Evolutionary conservation across 1,140 invertebrate species (phyloP).

Genomic region (Listronotus oregonensis): DNA sequence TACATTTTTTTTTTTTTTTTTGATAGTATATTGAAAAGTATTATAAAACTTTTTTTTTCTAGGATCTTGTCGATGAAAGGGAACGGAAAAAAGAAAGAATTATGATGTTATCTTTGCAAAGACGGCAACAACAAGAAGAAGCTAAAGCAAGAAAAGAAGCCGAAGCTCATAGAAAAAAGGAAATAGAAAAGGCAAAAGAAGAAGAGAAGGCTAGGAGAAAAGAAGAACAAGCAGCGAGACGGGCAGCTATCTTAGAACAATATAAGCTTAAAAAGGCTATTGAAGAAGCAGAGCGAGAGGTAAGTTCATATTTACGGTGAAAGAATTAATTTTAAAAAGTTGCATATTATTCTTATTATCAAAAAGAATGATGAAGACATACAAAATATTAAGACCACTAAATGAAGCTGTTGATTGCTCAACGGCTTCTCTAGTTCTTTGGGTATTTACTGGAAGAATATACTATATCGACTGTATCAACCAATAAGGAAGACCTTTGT

Average conservation of each 20-base stretch:
- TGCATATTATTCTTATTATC: too few species aligned
- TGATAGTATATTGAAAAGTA: slow-evolving; percentile 1
- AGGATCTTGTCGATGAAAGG: slow-evolving; percentile 85
- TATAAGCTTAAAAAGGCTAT: slow-evolving; percentile 94
- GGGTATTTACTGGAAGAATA: too few species aligned
- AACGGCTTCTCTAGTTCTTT: too few species aligned
- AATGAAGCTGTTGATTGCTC: too few species aligned
- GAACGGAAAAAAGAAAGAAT: slow-evolving; percentile 88
- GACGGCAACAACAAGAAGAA: slow-evolving; percentile 88
- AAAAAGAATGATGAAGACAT: too few species aligned
- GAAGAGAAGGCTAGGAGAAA: slow-evolving; percentile 86
- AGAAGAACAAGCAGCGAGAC: slow-evolving; percentile 84
- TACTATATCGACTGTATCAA: too few species aligned
- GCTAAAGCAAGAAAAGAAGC: slow-evolving; percentile 81
- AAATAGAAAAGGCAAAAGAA: slow-evolving; percentile 80
- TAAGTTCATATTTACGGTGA: slow-evolving; percentile 49
- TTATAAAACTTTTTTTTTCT: slow-evolving; percentile 34
- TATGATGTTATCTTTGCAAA: slow-evolving; percentile 81
- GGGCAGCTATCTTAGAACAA: slow-evolving; percentile 89
- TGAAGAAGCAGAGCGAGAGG: slow-evolving; percentile 89
- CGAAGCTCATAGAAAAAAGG: slow-evolving; percentile 76
- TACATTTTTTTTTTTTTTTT: slow-evolving; percentile 11
- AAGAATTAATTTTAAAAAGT: neutral
- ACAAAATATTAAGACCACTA: too few species aligned
- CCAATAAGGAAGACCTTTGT: too few species aligned